Percentiles rank a stretch among this genome's conserved stretches.
These are phyloP conservation scores for Onychomys torridus DNA, from an alignment of 2,797 vertebrate species.

Conservation along the genomic window DNA sequence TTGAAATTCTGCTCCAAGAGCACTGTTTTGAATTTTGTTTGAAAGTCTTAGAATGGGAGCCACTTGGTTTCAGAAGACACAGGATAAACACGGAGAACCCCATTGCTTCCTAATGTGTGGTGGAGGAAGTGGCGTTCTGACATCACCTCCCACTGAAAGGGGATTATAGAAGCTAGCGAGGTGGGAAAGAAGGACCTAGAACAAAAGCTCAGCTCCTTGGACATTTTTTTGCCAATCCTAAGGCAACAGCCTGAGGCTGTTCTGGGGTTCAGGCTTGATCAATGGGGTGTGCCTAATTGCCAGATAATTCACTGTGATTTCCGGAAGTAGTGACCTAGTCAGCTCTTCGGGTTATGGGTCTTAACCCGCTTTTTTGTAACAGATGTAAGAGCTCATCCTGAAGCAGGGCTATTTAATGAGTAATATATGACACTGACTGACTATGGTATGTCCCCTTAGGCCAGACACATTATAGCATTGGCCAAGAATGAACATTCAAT, in stretches of 20 bases:
- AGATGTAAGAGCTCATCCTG: neutral
- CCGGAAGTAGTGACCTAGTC: constrained; percentile 57
- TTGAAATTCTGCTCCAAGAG: constrained; percentile 80
- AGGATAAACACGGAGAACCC: constrained; percentile 69
- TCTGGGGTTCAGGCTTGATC: constrained; percentile 54
- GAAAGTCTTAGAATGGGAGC: constrained; percentile 77
- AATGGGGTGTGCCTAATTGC: constrained; percentile 52
- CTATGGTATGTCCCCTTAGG: neutral
- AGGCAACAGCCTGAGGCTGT: constrained; percentile 52
- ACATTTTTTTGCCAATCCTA: constrained; percentile 22
- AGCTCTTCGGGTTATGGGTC: constrained; percentile 27
- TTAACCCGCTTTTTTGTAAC: constrained; percentile 36
- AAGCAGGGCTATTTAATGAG: neutral
- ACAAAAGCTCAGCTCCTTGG: constrained; percentile 54
- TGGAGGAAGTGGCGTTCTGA: constrained; percentile 69
- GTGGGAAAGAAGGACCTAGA: constrained; percentile 65
- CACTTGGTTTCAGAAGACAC: constrained; percentile 76
- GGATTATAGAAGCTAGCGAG: constrained; percentile 72
- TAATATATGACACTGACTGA: neutral
- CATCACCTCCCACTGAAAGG: constrained; percentile 62
- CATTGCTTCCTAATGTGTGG: constrained; percentile 59
- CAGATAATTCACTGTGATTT: constrained; percentile 70
- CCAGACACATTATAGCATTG: neutral
- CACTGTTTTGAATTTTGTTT: constrained; percentile 81
- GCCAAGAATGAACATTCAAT: constrained; percentile 9